These are phyloP conservation scores for Brotula barbata DNA, from an alignment of 2,797 vertebrate species.

Conservation along the genomic window DNA sequence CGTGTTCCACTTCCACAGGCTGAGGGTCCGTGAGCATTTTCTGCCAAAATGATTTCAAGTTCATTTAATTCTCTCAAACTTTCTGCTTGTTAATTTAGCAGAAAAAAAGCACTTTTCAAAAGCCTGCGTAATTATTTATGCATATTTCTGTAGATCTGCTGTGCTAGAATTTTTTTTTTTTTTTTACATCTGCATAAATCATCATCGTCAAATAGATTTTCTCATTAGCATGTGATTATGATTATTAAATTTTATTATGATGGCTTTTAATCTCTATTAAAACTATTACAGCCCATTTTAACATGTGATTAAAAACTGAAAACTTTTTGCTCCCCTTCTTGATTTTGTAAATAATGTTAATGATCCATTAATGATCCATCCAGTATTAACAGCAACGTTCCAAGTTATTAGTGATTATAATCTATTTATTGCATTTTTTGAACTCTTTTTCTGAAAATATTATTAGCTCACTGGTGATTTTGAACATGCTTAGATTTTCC, in stretches of 20 bases:
- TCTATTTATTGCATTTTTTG: too few species aligned
- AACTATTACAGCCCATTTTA: constrained; percentile 4
- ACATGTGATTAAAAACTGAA: background rate
- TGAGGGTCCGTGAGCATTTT: constrained; percentile 13
- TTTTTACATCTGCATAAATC: too few species aligned
- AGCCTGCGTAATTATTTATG: too few species aligned
- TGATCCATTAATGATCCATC: too few species aligned
- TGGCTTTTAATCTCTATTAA: constrained; percentile 23
- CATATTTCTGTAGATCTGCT: too few species aligned
- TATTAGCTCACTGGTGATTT: background rate
- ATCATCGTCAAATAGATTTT: background rate
- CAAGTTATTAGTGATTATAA: too few species aligned
- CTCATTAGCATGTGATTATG: background rate
- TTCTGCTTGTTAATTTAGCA: background rate
- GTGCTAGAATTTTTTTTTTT: too few species aligned
- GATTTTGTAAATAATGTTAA: background rate
- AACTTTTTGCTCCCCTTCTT: constrained; percentile 11
- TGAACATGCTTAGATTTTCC: background rate
- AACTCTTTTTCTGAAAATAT: too few species aligned
- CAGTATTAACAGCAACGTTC: too few species aligned
- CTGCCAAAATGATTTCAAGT: background rate
- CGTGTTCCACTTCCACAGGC: constrained; percentile 19
- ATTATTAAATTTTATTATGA: constrained; percentile 5
- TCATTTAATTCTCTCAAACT: constrained; percentile 5
- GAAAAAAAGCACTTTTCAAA: background rate